phyloP scores from a whole-genome alignment of 2,113 vertebrate genomes.

The Austrofundulus limnaeus region DNA sequence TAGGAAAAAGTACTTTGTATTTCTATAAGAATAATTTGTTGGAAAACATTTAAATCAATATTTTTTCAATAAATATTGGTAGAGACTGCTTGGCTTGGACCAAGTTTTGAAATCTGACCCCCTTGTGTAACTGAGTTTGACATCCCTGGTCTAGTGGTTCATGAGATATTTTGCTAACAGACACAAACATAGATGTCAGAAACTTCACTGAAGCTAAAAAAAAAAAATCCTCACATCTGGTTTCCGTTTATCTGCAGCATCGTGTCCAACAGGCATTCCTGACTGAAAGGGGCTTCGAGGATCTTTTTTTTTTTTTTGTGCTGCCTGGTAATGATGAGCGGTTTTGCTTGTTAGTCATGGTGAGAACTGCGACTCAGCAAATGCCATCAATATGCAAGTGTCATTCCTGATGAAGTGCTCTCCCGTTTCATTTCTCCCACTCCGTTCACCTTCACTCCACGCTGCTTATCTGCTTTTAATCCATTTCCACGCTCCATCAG shows the following conservation, averaged over 20 bases:
- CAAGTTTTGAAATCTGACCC: too few relatives aligned
- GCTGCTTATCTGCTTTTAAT: constrained; percentile 67
- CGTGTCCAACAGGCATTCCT: constrained; percentile 57
- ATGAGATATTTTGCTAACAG: too few relatives aligned
- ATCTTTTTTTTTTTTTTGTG: constrained; percentile 54
- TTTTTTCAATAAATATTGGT: too few relatives aligned
- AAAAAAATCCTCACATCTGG: too few relatives aligned
- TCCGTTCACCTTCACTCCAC: constrained; percentile 31
- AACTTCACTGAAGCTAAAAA: too few relatives aligned
- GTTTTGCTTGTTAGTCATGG: constrained; percentile 62
- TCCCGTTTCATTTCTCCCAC: constrained; percentile 14
- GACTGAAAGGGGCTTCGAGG: constrained; percentile 54
- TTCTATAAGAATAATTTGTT: too few relatives aligned
- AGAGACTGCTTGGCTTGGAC: too few relatives aligned
- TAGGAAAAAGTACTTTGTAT: too few relatives aligned
- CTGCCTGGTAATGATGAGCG: constrained; percentile 61
- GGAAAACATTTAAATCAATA: too few relatives aligned
- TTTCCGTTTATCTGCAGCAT: constrained; percentile 60
- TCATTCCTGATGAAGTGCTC: constrained; percentile 62
- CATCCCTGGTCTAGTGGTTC: too few relatives aligned
- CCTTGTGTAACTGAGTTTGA: too few relatives aligned
- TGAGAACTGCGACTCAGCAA: constrained; percentile 44
- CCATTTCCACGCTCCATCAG: constrained; percentile 74
- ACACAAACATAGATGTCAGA: too few relatives aligned
- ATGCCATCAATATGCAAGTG: constrained; percentile 44